Evolutionary conservation across 1,140 invertebrate species (phyloP).

Genomic region (Macrobrachium nipponense): DNA sequence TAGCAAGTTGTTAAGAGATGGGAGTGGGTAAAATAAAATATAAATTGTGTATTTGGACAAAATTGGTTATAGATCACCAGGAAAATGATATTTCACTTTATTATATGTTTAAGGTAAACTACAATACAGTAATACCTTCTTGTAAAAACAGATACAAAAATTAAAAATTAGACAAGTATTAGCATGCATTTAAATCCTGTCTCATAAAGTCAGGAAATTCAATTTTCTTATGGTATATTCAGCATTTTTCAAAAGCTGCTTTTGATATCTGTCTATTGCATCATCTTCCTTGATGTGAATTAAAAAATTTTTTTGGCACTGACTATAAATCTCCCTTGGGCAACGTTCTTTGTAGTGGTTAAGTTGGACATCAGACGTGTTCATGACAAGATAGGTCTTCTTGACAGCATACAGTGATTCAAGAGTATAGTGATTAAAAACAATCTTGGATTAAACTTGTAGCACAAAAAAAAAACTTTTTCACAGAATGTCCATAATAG

Average conservation of each 20-base stretch:
- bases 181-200: background rate
- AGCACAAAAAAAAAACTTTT: conserved; percentile 95
- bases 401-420: conserved; percentile 75
- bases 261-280: conserved; percentile 53
- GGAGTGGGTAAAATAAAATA: no score
- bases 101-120: no score
- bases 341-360: conserved; percentile 81
- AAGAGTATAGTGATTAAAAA: conserved; percentile 93
- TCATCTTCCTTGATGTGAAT: conserved; percentile 46
- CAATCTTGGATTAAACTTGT: conserved; percentile 85
- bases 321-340: conserved; percentile 55
- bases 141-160: no score
- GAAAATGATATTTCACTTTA: no score
- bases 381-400: conserved; percentile 83
- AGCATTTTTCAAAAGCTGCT: conserved; percentile 43
- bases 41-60: no score
- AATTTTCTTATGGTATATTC: conserved; percentile 15
- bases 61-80: no score
- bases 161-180: no score
- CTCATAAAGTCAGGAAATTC: background rate
- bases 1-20: no score
- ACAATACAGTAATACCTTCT: no score
- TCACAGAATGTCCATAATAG: conserved; percentile 93
- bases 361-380: conserved; percentile 85
- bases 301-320: conserved; percentile 59